phyloP scores from a whole-genome alignment of 2,113 vertebrate species.

The Oreochromis niloticus region DNA sequence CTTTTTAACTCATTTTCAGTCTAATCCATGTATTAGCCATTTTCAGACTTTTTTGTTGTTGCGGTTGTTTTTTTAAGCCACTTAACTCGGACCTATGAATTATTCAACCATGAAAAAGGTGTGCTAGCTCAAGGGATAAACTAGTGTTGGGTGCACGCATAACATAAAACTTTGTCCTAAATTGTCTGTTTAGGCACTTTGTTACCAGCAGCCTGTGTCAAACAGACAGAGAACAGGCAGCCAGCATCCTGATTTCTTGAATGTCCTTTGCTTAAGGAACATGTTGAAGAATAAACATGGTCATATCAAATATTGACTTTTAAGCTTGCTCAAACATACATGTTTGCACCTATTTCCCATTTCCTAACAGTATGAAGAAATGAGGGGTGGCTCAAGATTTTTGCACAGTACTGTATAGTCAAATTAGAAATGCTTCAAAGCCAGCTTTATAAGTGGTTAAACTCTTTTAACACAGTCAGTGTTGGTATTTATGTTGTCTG shows the following conservation, averaged over 20 bases:
- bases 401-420: background rate
- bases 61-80: background rate
- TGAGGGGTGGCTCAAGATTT: background rate
- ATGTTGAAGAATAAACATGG: background rate
- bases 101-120: background rate
- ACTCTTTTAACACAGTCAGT: background rate
- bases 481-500: background rate
- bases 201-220: background rate
- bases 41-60: background rate
- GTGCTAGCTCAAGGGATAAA: background rate
- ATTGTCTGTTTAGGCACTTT: background rate
- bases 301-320: background rate
- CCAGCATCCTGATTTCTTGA: background rate
- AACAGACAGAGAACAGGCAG: background rate
- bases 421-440: background rate
- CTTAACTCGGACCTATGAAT: background rate
- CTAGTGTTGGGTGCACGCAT: rapidly evolving
- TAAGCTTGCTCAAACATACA: background rate
- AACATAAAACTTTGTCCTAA: background rate
- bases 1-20: background rate
- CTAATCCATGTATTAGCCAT: background rate
- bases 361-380: background rate
- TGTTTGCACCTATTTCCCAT: background rate
- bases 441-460: background rate
- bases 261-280: background rate